Evolutionary conservation across 2,797 vertebrate species (phyloP), one percentile per base, ranked within the genome.

Genomic region (Macroramphosus scolopax): DNA sequence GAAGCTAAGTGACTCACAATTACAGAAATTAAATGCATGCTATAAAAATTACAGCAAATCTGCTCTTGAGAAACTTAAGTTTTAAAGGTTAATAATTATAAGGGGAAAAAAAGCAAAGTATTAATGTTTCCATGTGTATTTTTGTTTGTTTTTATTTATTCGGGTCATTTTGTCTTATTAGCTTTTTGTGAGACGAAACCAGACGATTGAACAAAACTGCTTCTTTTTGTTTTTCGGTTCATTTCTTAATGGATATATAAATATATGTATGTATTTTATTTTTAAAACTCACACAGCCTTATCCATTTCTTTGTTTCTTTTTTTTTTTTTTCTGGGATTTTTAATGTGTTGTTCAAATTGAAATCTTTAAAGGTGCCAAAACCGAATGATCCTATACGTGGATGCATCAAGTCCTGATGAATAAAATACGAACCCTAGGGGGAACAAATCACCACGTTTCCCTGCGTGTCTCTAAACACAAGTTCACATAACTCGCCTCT

Each of bases 341-440:
- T 79, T 81, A 84, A 77, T 63, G 84, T 89, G 87, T 85, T 86
- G 77, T 89, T 89, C 81, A 80, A 83, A 80, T 84, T 86, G 65
- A 90, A 82, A 88, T 84, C 85, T 84, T 82, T 80, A 85, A 90
- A 90, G 88, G 90, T 90, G 89, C 89, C 90, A 90, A 90, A 90
- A 88, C 84, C 77, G 78, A 90, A 89, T 83, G 78, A 89, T 88
- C 89, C 89, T 87, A 74, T 81, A 89, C 86, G 87, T 89, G 88
- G 88, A 89, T 88, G 87, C 88, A 90, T 89, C 86, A 86, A 87
- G 79, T 88, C 87, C 87, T 82, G 85, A 89, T 83, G 83, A 91
- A 91, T 91, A 91, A 91, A 91, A 84, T 70, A 84, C 59, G 36
- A 89, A 87, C 85, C 88, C 89, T 67, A 75, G 84, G 79, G 86